Base-by-base conservation (phyloP, 35 echinoderm and acorn worm genomes). In the Chiridota heheva region DNA sequence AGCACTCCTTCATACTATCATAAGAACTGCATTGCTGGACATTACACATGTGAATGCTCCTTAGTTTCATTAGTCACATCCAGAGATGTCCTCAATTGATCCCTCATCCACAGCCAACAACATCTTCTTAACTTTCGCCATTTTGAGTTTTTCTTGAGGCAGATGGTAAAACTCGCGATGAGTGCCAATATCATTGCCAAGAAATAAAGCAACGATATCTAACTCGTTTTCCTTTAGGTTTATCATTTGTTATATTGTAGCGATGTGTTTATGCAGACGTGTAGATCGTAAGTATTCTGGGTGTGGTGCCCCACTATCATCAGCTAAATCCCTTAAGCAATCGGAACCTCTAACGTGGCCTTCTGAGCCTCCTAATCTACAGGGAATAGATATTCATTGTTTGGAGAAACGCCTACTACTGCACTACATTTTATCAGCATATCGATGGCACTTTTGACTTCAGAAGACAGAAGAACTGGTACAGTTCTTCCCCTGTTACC, bases 71-170 rank as follows among this genome's bases (percentile, higher is more conserved):
- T n/a, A n/a, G n/a, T n/a, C n/a, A n/a, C n/a, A n/a, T n/a, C n/a
- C n/a, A n/a, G n/a, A n/a, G n/a, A n/a, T n/a, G n/a, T n/a, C n/a
- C n/a, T n/a, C n/a, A n/a, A n/a, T n/a, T n/a, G 17, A 8, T 34
- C 85, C 85, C 42, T 87, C 81, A 25, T 87, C 85, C 74, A 87
- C 30, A 18, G 85, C 73, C 35, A 87, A 16, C 4, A 80, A 40
- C 43, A 87, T 4, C 45, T 91, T 91, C 1, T 82, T 82, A 5
- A 92, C 76, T 53, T 92, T 92, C 17, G 90, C 42, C 12, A 92
- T 69, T 48, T 85, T 70, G 42, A 91, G 28, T 6, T 73, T 44
- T 61, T 84, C 72, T 31, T 79, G 40, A 0, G 90, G 83, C 12
- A 92, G 38, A 40, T 77, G 15, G 24, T 87, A 92, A 40, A 60